These are phyloP conservation scores for Aplysina aerophoba DNA, from an alignment of 37 sponge, comb jelly and placozoan species.

Conservation along the genomic window DNA sequence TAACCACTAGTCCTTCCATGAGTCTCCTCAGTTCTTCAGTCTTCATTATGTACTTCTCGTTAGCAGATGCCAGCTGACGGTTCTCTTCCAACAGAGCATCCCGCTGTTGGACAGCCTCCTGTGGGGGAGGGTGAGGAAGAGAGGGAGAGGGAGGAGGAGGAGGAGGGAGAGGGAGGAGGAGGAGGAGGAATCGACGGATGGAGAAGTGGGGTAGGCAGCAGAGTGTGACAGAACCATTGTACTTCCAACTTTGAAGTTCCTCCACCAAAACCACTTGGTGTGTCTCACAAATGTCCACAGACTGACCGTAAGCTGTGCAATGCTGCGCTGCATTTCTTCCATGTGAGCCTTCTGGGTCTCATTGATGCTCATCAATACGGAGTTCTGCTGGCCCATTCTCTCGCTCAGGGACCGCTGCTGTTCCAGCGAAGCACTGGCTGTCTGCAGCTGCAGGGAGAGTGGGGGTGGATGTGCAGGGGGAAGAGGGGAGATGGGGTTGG, in stretches of 20 bases:
- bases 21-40: slow-evolving; percentile 45
- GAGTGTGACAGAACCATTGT: too few species aligned
- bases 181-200: too few species aligned
- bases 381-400: background rate
- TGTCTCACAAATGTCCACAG: too few species aligned
- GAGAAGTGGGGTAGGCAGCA: too few species aligned
- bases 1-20: slow-evolving; percentile 38
- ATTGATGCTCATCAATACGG: background rate
- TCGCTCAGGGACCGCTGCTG: background rate
- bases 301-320: background rate
- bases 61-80: slow-evolving; percentile 40
- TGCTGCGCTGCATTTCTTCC: slow-evolving; percentile 2
- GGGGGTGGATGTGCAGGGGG: background rate
- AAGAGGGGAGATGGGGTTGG: too few species aligned
- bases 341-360: slow-evolving; percentile 22
- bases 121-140: background rate
- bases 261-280: too few species aligned
- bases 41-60: slow-evolving; percentile 39
- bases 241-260: too few species aligned
- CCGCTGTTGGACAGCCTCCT: slow-evolving; percentile 10
- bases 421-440: background rate
- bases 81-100: slow-evolving; percentile 43
- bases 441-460: background rate
- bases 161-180: background rate
- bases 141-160: background rate